These are phyloP conservation scores for Catharus bicknelli DNA, from an alignment of 2,113 vertebrate genomes.

Conservation along the genomic window DNA sequence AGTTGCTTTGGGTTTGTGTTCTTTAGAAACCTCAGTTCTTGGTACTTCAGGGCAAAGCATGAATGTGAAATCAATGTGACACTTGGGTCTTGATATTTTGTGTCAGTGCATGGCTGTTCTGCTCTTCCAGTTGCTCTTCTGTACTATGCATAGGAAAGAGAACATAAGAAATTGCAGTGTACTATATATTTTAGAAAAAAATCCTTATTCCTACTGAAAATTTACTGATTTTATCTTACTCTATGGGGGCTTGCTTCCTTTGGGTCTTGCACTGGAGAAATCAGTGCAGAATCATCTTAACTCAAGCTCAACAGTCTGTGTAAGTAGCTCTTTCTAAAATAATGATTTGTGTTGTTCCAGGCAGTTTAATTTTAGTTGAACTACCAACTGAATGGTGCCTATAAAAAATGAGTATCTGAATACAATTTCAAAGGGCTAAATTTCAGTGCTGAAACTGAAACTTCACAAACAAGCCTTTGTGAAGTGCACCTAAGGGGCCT, in stretches of 20 bases:
- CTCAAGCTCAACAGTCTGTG: not conserved
- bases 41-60: not conserved
- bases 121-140: not conserved
- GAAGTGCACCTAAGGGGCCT: not conserved
- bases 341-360: not conserved
- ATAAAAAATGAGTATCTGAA: not conserved
- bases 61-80: not conserved
- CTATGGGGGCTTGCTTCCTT: not conserved
- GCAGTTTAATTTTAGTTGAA: not conserved
- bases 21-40: not conserved
- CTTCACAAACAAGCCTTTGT: not conserved
- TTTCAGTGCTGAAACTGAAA: not conserved
- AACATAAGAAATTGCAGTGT: not conserved
- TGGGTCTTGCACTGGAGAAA: not conserved
- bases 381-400: not conserved
- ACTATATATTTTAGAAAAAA: not conserved
- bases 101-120: not conserved
- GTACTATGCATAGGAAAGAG: not conserved
- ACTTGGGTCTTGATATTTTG: not conserved
- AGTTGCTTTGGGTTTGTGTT: fast-evolving
- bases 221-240: not conserved
- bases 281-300: not conserved
- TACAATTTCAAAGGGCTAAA: not conserved
- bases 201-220: not conserved
- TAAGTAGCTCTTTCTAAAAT: not conserved